Evolutionary conservation across 2,888 invertebrate genomes (phyloP), one percentile per base, ranked within the genome.

Genomic region (Nemotelus pantherinus): DNA sequence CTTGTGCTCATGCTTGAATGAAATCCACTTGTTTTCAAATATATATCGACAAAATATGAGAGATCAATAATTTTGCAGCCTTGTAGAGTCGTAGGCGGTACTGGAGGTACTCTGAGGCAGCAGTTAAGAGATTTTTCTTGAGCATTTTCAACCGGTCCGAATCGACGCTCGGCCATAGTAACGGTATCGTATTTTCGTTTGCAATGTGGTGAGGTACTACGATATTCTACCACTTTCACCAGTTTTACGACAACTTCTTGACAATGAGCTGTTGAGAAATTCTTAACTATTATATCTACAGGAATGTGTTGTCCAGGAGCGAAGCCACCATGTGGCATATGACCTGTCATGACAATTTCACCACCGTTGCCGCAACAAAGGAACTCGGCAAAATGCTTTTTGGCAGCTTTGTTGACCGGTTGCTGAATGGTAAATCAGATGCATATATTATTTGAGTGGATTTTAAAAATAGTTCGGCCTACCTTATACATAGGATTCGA

Each of bases 221-320:
- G 41, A 65, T 63, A 72, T 53, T 64, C 47, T 6, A 43, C 44
- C 7, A 91, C 92, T 90, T 92, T 92, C 80, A 89, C 88, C 64
- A 93, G 84, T 77, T 87, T 87, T 64, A 92, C 85, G 82, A 89
- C 89, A 2, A 93, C 86, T 70, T 88, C 87, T 77, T 89, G 87
- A 53, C 93, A 87, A 77, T 88, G 87, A n/a, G 91, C 89, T 82
- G 90, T 90, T 71, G 93, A 93, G 81, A 90, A 90, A 86, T 95
- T 95, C 82, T 93, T 93, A 63, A 93, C 88, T 83, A 93, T 91
- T 10, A 93, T 87, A 65, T 89, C 88, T 25, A 93, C 86, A 0
- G 92, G 91, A 80, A 94, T 91, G 64, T 89, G 88, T 86, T 94
- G 94, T 0, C 93, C 92, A 0, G 93, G 91, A 63, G 92, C 92